Percentiles rank a stretch among this genome's conserved stretches.
phyloP scores from a whole-genome alignment of 2,888 invertebrate species.

The Cerastis rubricosa region DNA sequence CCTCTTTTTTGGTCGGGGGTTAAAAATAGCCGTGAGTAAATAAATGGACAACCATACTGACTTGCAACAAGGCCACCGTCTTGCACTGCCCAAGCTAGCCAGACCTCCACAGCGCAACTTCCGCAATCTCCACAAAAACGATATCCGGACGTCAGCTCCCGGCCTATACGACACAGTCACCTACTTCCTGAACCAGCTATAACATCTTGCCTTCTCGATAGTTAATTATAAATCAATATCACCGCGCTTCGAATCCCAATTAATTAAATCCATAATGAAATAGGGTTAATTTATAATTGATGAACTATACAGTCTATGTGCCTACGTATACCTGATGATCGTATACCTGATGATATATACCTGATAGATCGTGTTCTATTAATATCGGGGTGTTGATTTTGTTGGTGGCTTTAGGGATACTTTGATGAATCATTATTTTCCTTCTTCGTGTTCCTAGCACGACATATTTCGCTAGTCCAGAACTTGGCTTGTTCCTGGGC shows the following conservation, averaged over 20 bases:
- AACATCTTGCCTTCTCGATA: constrained; percentile 39
- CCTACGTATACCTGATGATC: background rate
- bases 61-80: background rate
- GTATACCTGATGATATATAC: no score
- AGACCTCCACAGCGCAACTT: background rate
- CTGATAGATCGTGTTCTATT: constrained; percentile 14
- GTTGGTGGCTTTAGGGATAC: background rate
- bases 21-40: background rate
- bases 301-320: background rate
- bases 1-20: no score
- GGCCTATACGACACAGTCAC: constrained; percentile 13
- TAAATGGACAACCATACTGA: background rate
- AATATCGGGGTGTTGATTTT: constrained; percentile 14
- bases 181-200: constrained; percentile 15
- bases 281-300: constrained; percentile 58
- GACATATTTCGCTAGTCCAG: background rate
- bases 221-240: constrained; percentile 58
- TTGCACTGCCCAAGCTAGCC: background rate
- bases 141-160: constrained; percentile 30
- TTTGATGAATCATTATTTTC: background rate
- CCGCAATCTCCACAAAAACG: constrained; percentile 36
- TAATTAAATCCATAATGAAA: constrained; percentile 55
- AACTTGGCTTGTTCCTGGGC: background rate
- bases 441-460: background rate
- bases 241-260: constrained; percentile 39